Evolutionary conservation across 2,113 vertebrate genomes (phyloP).

Genomic region (Saccopteryx leptura): DNA sequence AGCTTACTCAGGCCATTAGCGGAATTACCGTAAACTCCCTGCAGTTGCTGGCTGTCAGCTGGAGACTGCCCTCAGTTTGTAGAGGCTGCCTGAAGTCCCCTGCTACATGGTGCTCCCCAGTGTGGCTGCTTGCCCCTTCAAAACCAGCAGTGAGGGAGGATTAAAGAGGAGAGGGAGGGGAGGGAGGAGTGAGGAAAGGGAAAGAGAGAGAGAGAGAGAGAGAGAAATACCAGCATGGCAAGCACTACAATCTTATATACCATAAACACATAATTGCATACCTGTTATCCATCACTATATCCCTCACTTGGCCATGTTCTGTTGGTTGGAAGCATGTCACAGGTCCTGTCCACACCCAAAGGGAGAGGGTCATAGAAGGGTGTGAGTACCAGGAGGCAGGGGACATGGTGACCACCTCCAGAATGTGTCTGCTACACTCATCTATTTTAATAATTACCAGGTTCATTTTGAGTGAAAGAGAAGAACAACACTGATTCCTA

Average conservation of each 20-base stretch:
- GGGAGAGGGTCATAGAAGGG: not conserved
- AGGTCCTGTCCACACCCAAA: not conserved
- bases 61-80: not conserved
- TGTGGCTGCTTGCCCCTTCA: not conserved
- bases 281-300: not conserved
- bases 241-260: not conserved
- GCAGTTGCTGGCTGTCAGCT: not conserved
- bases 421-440: not conserved
- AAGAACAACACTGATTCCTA: conserved; percentile 5
- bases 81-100: not conserved
- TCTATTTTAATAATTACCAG: not conserved
- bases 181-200: not conserved
- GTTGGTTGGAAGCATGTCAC: not conserved
- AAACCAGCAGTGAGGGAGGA: not conserved
- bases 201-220: not conserved
- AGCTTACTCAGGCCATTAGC: not conserved
- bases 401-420: not conserved
- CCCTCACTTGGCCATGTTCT: not conserved
- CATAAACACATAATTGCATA: not conserved
- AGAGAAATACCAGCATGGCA: not conserved
- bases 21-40: not conserved
- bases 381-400: not conserved
- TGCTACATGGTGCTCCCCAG: no score
- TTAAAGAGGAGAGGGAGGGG: not conserved
- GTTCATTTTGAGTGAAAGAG: not conserved